Conservation (phyloP, 2,888 invertebrate species). For the Micropterix aruncella region DNA sequence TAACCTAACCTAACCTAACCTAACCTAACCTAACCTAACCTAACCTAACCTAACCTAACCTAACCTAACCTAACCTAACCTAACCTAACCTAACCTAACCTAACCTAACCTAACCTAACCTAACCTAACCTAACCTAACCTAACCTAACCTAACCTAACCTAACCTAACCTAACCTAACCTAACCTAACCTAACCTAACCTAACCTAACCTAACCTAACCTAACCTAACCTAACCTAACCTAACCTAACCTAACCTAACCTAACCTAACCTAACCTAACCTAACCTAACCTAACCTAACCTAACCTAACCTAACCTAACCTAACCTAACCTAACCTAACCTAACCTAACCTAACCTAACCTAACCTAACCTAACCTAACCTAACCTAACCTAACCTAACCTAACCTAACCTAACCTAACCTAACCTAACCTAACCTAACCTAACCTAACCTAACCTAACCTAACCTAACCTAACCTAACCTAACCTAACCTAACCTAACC, state of each 20-base stretch:
- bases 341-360: slow-evolving; percentile 9
- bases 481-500: slow-evolving; percentile 1
- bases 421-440: slow-evolving; percentile 7
- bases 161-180: slow-evolving; percentile 4
- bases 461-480: slow-evolving; percentile 8
- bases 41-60: slow-evolving; percentile 7
- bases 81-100: slow-evolving; percentile 5
- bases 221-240: slow-evolving; percentile 6
- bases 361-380: slow-evolving; percentile 10
- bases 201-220: slow-evolving; percentile 6
- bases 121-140: slow-evolving; percentile 6
- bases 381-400: slow-evolving; percentile 8
- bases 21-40: slow-evolving; percentile 6
- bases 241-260: slow-evolving; percentile 7
- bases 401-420: slow-evolving; percentile 6
- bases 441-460: slow-evolving; percentile 7
- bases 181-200: slow-evolving; percentile 10
- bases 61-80: slow-evolving; percentile 13
- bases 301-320: slow-evolving; percentile 9
- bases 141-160: slow-evolving; percentile 6
- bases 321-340: slow-evolving; percentile 6
- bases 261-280: slow-evolving; percentile 8
- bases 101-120: slow-evolving; percentile 2
- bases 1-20: slow-evolving; percentile 11
- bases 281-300: slow-evolving; percentile 9